Evolutionary conservation across 1,140 invertebrate genomes (phyloP).

Genomic region (Ips nitidus): DNA sequence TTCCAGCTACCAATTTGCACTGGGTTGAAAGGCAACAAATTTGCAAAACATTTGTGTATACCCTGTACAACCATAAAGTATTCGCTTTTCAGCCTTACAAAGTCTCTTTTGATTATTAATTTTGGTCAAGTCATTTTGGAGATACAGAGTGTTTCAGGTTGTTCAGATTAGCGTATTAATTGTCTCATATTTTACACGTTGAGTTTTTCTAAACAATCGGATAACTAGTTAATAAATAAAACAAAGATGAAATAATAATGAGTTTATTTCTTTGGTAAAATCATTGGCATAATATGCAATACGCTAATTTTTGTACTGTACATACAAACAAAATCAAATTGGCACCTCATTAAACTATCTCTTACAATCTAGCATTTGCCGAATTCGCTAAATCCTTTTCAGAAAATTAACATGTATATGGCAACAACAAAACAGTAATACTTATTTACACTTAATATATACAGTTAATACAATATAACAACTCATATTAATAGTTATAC

Average conservation of each 20-base stretch:
- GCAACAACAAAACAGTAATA: slow-evolving; percentile 29
- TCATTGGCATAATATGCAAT: slow-evolving; percentile 47
- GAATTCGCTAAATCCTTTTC: slow-evolving; percentile 10
- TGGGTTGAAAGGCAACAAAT: too few relatives aligned
- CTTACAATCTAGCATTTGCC: slow-evolving; percentile 14
- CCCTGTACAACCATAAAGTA: too few relatives aligned
- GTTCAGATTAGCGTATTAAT: too few relatives aligned
- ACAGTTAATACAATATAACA: background rate
- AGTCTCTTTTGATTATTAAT: too few relatives aligned
- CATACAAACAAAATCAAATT: slow-evolving; percentile 44
- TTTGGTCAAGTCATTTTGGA: too few relatives aligned
- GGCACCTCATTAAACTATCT: slow-evolving; percentile 41
- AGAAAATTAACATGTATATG: slow-evolving; percentile 35
- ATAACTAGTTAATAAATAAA: too few relatives aligned
- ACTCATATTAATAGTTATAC: background rate
- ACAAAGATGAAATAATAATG: background rate
- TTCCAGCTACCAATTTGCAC: too few relatives aligned
- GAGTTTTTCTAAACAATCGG: too few relatives aligned
- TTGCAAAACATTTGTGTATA: too few relatives aligned
- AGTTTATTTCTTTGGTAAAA: slow-evolving; percentile 49
- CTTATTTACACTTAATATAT: slow-evolving; percentile 1
- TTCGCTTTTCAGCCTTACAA: too few relatives aligned
- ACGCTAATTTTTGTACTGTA: slow-evolving; percentile 45
- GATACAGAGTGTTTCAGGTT: too few relatives aligned
- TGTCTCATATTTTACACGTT: too few relatives aligned